Percentiles rank a stretch among this genome's conserved stretches.
Conservation (phyloP, 2,113 vertebrate species). For the Sigmodon hispidus region DNA sequence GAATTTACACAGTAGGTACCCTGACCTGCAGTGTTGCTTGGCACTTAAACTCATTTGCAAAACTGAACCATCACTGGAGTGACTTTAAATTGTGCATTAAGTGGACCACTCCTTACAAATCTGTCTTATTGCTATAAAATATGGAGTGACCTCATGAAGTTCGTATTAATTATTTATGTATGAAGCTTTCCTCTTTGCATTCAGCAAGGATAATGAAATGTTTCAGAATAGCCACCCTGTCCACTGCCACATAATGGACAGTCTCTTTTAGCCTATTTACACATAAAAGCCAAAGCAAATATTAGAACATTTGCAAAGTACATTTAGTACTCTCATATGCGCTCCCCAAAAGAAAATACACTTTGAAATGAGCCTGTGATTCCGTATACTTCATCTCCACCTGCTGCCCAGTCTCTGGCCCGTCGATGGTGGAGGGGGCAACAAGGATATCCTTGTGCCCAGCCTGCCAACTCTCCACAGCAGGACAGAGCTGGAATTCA, state of each 20-base stretch:
- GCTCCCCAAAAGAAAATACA: constrained; percentile 61
- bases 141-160: neutral
- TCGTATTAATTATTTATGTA: constrained; percentile 49
- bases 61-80: constrained; percentile 53
- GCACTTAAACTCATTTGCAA: constrained; percentile 20
- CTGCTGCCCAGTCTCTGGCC: constrained; percentile 87
- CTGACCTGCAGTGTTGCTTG: neutral
- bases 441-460: constrained; percentile 93
- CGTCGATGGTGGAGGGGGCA: constrained; percentile 89
- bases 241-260: constrained; percentile 52
- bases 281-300: constrained; percentile 82
- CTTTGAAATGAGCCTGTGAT: constrained; percentile 83
- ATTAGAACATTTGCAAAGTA: constrained; percentile 82
- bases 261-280: constrained; percentile 78
- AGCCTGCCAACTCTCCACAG: constrained; percentile 87
- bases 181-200: constrained; percentile 72
- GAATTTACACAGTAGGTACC: neutral
- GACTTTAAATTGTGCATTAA: constrained; percentile 68
- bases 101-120: constrained; percentile 43
- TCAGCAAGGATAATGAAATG: constrained; percentile 72
- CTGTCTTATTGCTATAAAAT: constrained; percentile 55
- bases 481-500: constrained; percentile 95
- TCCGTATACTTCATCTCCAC: constrained; percentile 83
- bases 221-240: constrained; percentile 62
- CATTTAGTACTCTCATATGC: constrained; percentile 79